These are phyloP conservation scores for Bemisia tabaci DNA, from an alignment of 1,140 invertebrate genomes.

Conservation along the genomic window DNA sequence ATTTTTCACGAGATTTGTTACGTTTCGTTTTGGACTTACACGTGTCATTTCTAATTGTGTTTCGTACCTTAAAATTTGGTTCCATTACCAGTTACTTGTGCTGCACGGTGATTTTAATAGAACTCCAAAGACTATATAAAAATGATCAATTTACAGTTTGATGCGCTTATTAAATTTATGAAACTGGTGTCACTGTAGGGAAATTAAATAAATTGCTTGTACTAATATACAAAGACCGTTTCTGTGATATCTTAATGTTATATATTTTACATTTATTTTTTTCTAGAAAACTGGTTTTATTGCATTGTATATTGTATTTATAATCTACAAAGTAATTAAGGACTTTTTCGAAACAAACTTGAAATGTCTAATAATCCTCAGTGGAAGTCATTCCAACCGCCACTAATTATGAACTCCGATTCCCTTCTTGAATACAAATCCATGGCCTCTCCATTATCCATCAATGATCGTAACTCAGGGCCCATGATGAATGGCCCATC, in stretches of 20 bases:
- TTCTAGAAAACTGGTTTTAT: slow-evolving; percentile 3
- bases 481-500: slow-evolving; percentile 13
- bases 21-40: background rate
- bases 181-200: background rate
- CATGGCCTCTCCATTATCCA: slow-evolving; percentile 14
- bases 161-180: background rate
- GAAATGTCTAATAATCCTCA: slow-evolving; percentile 72
- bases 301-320: slow-evolving; percentile 3
- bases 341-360: slow-evolving; percentile 10
- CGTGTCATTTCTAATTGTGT: background rate
- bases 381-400: slow-evolving; percentile 84
- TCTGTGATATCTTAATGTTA: slow-evolving; percentile 22
- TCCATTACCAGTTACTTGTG: background rate
- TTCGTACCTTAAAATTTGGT: background rate
- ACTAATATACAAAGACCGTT: slow-evolving; percentile 21
- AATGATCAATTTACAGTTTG: slow-evolving; percentile 3
- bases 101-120: background rate
- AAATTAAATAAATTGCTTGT: slow-evolving; percentile 4
- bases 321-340: slow-evolving; percentile 2
- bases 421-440: slow-evolving; percentile 13
- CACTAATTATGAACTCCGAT: slow-evolving; percentile 42
- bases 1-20: background rate
- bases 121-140: slow-evolving; percentile 5
- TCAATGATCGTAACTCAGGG: slow-evolving; percentile 10
- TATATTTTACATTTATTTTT: slow-evolving; percentile 11